Evolutionary conservation across 2,888 invertebrate genomes (phyloP).

Genomic region (Drosophila kanekoi): DNA sequence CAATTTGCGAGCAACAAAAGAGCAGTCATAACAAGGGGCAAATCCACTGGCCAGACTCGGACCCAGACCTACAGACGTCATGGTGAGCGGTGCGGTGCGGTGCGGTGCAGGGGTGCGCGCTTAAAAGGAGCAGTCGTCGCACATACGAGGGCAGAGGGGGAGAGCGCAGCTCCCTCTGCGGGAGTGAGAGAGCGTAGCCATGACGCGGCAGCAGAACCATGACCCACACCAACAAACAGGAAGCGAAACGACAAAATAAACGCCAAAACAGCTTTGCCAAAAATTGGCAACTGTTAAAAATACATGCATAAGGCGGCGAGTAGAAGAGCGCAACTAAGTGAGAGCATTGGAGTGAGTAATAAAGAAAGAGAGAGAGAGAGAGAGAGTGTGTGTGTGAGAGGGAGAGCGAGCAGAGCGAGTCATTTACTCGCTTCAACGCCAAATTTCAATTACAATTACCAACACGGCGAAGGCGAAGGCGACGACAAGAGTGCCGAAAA

Average conservation of each 20-base stretch:
- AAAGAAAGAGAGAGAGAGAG: not conserved
- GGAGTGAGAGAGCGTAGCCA: slow-evolving; percentile 32
- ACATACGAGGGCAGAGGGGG: slow-evolving; percentile 9
- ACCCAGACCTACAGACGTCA: slow-evolving; percentile 41
- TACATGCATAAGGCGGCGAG: slow-evolving; percentile 28
- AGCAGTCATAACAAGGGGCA: slow-evolving; percentile 68
- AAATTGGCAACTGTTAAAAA: slow-evolving; percentile 68
- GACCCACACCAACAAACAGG: slow-evolving; percentile 83
- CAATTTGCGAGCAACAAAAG: slow-evolving; percentile 61
- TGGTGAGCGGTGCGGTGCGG: not conserved
- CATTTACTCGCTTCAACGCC: slow-evolving; percentile 81
- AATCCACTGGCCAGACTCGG: slow-evolving; percentile 48
- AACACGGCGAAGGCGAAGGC: slow-evolving; percentile 35
- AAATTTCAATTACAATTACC: slow-evolving; percentile 83
- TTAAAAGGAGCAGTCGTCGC: slow-evolving; percentile 66
- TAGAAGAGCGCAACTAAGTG: slow-evolving; percentile 7
- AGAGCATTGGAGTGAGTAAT: not conserved
- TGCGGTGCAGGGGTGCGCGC: slow-evolving; percentile 7
- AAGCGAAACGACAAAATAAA: slow-evolving; percentile 56
- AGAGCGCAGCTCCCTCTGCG: no score
- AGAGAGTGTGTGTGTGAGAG: slow-evolving; percentile 5
- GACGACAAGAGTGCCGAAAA: slow-evolving; percentile 27
- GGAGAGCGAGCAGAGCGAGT: slow-evolving; percentile 28
- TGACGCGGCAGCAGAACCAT: slow-evolving; percentile 76
- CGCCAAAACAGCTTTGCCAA: slow-evolving; percentile 66